Conservation (phyloP, 2,888 invertebrate species). For the Fragum sueziense region DNA sequence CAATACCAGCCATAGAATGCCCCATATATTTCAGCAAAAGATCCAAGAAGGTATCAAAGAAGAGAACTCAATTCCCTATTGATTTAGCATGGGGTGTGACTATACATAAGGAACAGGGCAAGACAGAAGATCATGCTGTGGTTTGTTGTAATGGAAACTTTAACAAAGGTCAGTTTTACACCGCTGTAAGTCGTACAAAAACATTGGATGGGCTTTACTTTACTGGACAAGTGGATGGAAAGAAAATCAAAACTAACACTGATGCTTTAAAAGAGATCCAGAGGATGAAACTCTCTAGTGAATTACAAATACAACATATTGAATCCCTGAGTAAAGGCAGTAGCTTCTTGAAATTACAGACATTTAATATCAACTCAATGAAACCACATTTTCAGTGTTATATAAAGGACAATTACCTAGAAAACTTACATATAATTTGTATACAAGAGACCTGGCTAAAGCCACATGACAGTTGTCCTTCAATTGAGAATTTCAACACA, state of each 20-base stretch:
- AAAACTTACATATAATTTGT: slow-evolving; percentile 22
- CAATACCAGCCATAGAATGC: slow-evolving; percentile 23
- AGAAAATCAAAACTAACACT: slow-evolving; percentile 31
- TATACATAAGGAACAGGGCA: slow-evolving; percentile 50
- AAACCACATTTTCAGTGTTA: neutral
- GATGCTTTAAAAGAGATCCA: slow-evolving; percentile 8
- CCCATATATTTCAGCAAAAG: slow-evolving; percentile 21
- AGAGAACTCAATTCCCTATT: slow-evolving; percentile 40
- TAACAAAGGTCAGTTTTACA: slow-evolving; percentile 33
- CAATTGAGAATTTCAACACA: neutral
- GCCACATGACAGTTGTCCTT: slow-evolving; percentile 5
- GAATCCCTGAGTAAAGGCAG: neutral
- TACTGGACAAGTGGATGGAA: slow-evolving; percentile 6
- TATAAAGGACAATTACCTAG: neutral
- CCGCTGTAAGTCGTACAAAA: slow-evolving; percentile 40
- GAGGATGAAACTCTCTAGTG: neutral
- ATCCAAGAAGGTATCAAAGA: slow-evolving; percentile 30
- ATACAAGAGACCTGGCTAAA: slow-evolving; percentile 39
- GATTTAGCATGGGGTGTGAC: slow-evolving; percentile 42
- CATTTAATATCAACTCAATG: slow-evolving; percentile 7
- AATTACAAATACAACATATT: neutral
- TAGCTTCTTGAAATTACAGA: neutral
- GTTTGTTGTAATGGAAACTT: slow-evolving; percentile 29
- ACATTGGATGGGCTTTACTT: slow-evolving; percentile 26
- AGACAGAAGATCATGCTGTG: slow-evolving; percentile 41